These are phyloP conservation scores for Manis crassicaudata DNA, from an alignment of 2,797 vertebrate species.

Conservation along the genomic window DNA sequence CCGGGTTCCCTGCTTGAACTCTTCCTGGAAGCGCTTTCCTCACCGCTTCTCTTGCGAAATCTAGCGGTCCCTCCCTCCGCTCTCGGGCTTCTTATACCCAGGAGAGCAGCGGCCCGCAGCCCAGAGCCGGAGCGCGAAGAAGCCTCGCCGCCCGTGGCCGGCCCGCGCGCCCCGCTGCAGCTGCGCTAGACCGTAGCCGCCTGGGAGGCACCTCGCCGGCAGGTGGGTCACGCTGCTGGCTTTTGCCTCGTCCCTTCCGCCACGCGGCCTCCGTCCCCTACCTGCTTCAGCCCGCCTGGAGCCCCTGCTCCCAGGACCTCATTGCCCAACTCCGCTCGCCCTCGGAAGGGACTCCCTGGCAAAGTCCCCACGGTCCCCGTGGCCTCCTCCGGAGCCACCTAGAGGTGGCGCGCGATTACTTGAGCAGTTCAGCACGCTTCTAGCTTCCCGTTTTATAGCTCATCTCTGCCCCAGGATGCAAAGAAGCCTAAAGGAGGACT, in stretches of 20 bases:
- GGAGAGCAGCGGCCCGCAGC: fast-evolving
- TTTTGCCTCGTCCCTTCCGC: neutral
- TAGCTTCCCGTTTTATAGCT: neutral
- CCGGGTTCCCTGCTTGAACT: constrained; percentile 79
- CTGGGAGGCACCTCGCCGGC: neutral
- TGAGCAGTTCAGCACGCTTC: neutral
- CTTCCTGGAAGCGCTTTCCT: constrained; percentile 81
- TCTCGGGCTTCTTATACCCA: constrained; percentile 54
- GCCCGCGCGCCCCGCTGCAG: neutral
- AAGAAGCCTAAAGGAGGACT: neutral
- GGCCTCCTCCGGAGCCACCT: fast-evolving
- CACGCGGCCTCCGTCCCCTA: neutral
- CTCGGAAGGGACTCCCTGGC: neutral
- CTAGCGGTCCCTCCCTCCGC: neutral
- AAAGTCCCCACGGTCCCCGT: neutral
- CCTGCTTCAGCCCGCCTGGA: neutral
- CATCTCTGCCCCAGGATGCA: neutral
- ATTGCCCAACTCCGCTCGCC: neutral
- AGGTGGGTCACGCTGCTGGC: constrained; percentile 67
- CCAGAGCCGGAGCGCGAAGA: fast-evolving
- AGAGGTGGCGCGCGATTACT: fast-evolving
- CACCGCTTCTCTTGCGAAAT: constrained; percentile 80
- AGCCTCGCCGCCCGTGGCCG: neutral
- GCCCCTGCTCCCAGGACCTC: neutral
- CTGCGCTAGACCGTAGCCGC: neutral